Evolutionary conservation across 2,113 vertebrate genomes (phyloP), one percentile per base, ranked within the genome.

Genomic region (Pseudorhombus dupliciocellatus): DNA sequence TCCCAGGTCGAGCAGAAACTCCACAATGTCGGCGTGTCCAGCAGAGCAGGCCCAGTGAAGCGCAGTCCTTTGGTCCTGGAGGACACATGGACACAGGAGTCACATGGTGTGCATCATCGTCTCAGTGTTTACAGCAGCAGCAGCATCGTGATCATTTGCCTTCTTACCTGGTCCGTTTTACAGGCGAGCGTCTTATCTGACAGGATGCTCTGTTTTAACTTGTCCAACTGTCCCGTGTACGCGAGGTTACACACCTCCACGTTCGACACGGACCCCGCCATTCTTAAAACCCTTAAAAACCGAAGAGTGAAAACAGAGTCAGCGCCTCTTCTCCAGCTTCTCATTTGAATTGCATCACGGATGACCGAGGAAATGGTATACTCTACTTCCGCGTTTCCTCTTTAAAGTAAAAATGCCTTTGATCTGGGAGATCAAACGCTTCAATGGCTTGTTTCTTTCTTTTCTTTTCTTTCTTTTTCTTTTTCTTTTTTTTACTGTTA

Each of bases 31-130:
- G 21, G 91, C 88, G 88, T 96, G 96, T 34, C 98, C 97, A 0
- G 97, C 97, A 25, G 97, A 99, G 82, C 97, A 98, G 11, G 97
- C 96, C 97, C 97, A 98, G 60, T 99, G 97, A 30, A 99, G 89
- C 0, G 94, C 95, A 4, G 96, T 97, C 61, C 97, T 93, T 10
- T 89, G 84, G 88, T 96, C 97, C 97, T 99, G 70, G 12, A n/a
- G 18, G 1, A 20, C 16, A 44, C 12, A 16, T 12, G 14, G 8
- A n/a, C 18, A 50, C 12, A 44, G 15, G 15, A 3, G 3, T 34
- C 34, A 37, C 34, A 37, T 37, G 11, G 34, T 1, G 34, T 37
- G 34, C 12, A 11, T 37, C 11, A 10, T 37, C 34, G 4, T 37
- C 34, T 37, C 10, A 3, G 10, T 37, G 34, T 37, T 12, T 11